These are phyloP conservation scores for Congeria kusceri DNA, from an alignment of 2,888 invertebrate genomes.

Conservation along the genomic window DNA sequence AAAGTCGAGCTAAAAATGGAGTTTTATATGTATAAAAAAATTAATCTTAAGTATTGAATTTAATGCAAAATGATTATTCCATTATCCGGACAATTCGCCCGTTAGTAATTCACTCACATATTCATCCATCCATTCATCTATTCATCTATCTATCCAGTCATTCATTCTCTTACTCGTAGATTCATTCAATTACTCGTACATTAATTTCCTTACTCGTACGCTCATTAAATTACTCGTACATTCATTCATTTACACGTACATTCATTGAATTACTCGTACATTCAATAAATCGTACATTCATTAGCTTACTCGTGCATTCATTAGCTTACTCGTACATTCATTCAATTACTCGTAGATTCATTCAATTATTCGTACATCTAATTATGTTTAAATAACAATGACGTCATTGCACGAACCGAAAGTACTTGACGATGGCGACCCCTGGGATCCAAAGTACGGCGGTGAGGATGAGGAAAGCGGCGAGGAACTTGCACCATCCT, in stretches of 20 bases:
- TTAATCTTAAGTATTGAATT: too few relatives aligned
- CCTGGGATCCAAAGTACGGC: conserved; percentile 68
- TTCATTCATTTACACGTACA: not conserved
- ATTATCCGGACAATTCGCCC: not conserved
- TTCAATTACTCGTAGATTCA: not conserved
- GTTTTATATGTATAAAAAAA: too few relatives aligned
- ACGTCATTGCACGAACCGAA: too few relatives aligned
- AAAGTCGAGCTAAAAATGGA: too few relatives aligned
- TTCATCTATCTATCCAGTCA: not conserved
- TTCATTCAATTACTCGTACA: not conserved
- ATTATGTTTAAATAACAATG: too few relatives aligned
- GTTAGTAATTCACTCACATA: not conserved
- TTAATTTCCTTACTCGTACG: not conserved
- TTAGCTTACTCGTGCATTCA: not conserved
- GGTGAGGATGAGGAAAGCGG: conserved; percentile 64
- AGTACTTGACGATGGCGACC: conserved; percentile 64
- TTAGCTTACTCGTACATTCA: not conserved
- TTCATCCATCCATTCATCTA: too few relatives aligned
- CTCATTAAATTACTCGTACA: not conserved
- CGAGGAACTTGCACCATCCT: conserved; percentile 67
- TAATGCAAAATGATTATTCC: too few relatives aligned
- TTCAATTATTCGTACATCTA: not conserved
- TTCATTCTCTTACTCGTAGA: not conserved
- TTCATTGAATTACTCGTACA: not conserved
- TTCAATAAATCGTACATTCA: not conserved